A percentile compares a stretch with the other conserved stretches of the same genome.
These are phyloP conservation scores for Emydocephalus ijimae DNA, from an alignment of 2,113 vertebrate genomes.

Conservation along the genomic window DNA sequence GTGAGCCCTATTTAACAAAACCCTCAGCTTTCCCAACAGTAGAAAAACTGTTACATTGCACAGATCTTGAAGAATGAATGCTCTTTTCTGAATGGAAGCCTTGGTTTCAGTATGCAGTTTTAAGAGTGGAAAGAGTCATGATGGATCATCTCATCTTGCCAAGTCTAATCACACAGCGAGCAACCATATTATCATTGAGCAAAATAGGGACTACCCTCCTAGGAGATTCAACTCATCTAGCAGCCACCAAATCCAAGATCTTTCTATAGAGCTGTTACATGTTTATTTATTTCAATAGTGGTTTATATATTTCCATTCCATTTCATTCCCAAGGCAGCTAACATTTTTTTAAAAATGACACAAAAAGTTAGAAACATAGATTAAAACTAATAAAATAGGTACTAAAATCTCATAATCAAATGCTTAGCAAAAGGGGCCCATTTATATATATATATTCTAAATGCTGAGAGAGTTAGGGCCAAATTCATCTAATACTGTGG, in stretches of 20 bases:
- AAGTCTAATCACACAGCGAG: not conserved
- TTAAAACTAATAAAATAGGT: not conserved
- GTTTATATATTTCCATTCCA: not conserved
- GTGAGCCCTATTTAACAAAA: not conserved
- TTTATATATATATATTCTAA: not conserved
- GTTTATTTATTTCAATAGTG: not conserved
- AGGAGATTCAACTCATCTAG: not conserved
- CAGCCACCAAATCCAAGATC: not conserved
- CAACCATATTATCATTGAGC: not conserved
- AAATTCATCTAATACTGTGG: not conserved
- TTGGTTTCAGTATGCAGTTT: not conserved
- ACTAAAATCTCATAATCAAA: not conserved
- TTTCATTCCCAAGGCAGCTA: not conserved
- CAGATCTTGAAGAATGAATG: not conserved
- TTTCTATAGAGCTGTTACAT: not conserved
- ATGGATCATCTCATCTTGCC: not conserved
- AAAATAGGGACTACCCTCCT: not conserved
- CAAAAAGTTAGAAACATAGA: not conserved
- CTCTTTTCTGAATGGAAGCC: not conserved
- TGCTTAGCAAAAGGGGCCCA: not conserved
- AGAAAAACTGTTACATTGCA: not conserved
- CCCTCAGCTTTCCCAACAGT: not conserved
- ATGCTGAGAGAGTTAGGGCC: not conserved
- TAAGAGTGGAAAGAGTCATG: not conserved
- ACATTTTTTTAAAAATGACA: not conserved